Evolutionary conservation across 2,113 vertebrate genomes (phyloP), one percentile per base, ranked within the genome.

Genomic region (Trichomycterus rosablanca): DNA sequence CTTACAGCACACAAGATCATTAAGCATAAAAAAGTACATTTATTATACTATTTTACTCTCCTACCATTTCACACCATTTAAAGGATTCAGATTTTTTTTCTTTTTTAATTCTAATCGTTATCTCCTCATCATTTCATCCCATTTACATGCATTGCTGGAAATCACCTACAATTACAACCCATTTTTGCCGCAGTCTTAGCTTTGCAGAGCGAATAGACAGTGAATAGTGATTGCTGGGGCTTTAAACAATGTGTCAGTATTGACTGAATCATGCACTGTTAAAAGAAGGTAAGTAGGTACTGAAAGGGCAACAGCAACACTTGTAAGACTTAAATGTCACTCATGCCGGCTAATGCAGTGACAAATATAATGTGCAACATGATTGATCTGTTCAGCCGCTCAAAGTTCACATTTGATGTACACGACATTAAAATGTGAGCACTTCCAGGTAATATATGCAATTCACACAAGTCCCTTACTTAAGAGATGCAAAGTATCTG

Each of bases 271-370:
- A 76, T 74, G 76, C 71, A 70, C 82, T 75, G 80, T 79, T 80
- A 77, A 53, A 71, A 73, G 76, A 67, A 70, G 70, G 71, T 84
- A 81, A 85, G 83, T 85, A 81, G 84, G 76, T 72, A 78, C 74
- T 79, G 75, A 78, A 82, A 84, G 71, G 70, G 79, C 66, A 75
- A 64, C 64, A 66, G 71, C 71, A 79, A 79, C 78, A 72, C 79
- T 80, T 76, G 70, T 74, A 76, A 79, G 79, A 80, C 78, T 81
- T 83, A 89, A 88, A 89, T 89, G 86, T 86, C 87, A 88, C 73
- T 84, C 81, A 84, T 74, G 81, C 68, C 74, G 68, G 54, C 84
- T 82, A 85, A 84, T 85, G 85, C 82, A 84, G 81, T 74, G 78
- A 66, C 72, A 82, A 83, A 84, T 75, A 82, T 75, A 80, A 83